phyloP scores from a whole-genome alignment of 2,797 vertebrate genomes.

The Sandelia bainsii region DNA sequence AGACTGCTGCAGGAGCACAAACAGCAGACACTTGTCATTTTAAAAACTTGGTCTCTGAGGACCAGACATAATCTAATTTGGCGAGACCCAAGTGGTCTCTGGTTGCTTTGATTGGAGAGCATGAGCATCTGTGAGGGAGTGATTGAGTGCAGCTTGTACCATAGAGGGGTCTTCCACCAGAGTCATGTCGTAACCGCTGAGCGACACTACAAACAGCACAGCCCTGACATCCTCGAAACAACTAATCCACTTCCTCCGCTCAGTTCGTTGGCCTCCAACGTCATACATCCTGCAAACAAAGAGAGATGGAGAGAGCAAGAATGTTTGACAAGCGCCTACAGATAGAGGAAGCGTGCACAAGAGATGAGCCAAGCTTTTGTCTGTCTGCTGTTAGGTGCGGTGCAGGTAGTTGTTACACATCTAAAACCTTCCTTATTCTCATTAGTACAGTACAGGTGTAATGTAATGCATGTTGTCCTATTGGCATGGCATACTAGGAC shows the following conservation, averaged over 20 bases:
- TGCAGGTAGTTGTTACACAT: no score
- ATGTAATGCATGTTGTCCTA: no score
- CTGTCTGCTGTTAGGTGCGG: not conserved
- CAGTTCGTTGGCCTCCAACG: conserved; percentile 84
- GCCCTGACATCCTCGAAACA: conserved; percentile 86
- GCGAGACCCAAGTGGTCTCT: not conserved
- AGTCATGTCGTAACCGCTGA: conserved; percentile 87
- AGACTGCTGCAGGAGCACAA: conserved; percentile 7
- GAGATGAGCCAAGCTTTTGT: not conserved
- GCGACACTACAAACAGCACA: conserved; percentile 84
- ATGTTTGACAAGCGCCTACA: not conserved
- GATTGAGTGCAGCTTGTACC: conserved; percentile 64
- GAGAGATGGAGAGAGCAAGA: not conserved
- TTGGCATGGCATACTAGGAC: no score
- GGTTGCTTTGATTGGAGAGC: not conserved
- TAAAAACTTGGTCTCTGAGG: conserved; percentile 1
- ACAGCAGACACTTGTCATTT: not conserved
- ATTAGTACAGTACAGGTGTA: no score
- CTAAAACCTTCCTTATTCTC: no score
- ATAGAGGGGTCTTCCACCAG: conserved; percentile 82
- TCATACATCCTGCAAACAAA: conserved; percentile 81
- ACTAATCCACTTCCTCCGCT: conserved; percentile 86
- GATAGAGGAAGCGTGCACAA: not conserved
- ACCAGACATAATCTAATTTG: not conserved
- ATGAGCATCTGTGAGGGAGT: not conserved